These are phyloP conservation scores for Brachyhypopomus occidentalis DNA, from an alignment of 2,113 vertebrate genomes.

Conservation along the genomic window DNA sequence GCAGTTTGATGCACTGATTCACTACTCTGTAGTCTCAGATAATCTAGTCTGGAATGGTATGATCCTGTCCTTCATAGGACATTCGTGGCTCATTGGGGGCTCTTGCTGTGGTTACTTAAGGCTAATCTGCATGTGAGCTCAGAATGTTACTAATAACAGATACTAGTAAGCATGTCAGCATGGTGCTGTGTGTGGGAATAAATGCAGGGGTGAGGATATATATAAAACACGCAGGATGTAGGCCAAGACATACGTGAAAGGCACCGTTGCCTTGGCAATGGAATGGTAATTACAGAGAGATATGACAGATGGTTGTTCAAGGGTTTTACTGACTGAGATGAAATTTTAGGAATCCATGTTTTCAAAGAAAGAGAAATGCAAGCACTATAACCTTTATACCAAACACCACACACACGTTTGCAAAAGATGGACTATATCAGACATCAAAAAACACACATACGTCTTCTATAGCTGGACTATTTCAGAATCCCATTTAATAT, in stretches of 20 bases:
- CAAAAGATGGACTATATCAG: no score
- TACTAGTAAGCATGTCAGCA: not conserved
- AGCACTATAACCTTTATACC: no score
- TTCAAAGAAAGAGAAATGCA: not conserved
- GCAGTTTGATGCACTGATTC: no score
- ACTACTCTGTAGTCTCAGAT: no score
- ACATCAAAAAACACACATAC: no score
- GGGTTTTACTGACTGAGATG: no score
- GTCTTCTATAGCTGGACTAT: no score
- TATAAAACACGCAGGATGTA: conserved; percentile 16
- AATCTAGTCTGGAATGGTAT: no score
- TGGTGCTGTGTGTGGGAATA: conserved; percentile 18
- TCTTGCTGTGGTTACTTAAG: not conserved
- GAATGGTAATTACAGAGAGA: not conserved
- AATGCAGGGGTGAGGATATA: conserved; percentile 1
- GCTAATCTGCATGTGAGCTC: not conserved
- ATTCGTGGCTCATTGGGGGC: not conserved
- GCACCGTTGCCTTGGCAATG: conserved; percentile 7
- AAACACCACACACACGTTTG: no score
- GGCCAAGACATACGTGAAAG: not conserved
- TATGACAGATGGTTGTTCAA: not conserved
- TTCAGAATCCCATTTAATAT: no score
- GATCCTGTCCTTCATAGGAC: not conserved
- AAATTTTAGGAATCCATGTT: no score
- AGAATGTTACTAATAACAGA: conserved; percentile 16